Base-by-base conservation (phyloP, 2,797 vertebrate species). In the Tangara arthus region DNA sequence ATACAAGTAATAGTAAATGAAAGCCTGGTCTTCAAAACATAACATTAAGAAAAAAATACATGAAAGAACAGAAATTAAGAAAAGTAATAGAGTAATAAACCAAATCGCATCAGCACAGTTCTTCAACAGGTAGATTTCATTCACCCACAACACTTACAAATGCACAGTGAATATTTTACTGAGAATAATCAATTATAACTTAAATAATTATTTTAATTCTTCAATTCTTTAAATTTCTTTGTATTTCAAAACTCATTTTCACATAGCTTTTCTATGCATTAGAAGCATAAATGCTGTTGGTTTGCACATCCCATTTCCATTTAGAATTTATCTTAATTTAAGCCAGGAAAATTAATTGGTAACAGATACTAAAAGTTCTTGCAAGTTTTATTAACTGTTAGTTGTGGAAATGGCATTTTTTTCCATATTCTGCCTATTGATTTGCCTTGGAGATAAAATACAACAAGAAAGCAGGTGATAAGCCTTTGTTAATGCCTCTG, bases 401-500 rank as follows among this genome's bases (percentile, higher is more conserved):
- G 64, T 85, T 96, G 73, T 93, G 84, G 93, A 90, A 97, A 97
- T 93, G 79, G 47, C 30, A 30, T 96, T 94, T 97, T 96, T 77
- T 96, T 78, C 84, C 17, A 34, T 84, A 90, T 52, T 96, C 92
- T 97, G 93, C 22, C 35, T 97, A 97, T 97, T 95, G 96, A 97
- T 96, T 96, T 97, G 89, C 89, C 96, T 97, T 96, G 95, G 93
- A 97, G 96, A 95, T 79, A 97, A 96, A 97, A 96, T 19, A 32
- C 92, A 95, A 44, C 50, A 97, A 95, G 96, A 93, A 97, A 97
- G 94, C 96, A 98, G 97, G 97, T 98, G 97, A 98, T 96, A 97
- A 98, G 94, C 86, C 96, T 98, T 98, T 98, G 93, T 97, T 97
- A 98, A 96, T 98, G 97, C 95, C 97, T 95, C 95, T 95, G 95